Conservation (phyloP, 2,797 vertebrate species). For the Tokudaia tokunoshimensis region DNA sequence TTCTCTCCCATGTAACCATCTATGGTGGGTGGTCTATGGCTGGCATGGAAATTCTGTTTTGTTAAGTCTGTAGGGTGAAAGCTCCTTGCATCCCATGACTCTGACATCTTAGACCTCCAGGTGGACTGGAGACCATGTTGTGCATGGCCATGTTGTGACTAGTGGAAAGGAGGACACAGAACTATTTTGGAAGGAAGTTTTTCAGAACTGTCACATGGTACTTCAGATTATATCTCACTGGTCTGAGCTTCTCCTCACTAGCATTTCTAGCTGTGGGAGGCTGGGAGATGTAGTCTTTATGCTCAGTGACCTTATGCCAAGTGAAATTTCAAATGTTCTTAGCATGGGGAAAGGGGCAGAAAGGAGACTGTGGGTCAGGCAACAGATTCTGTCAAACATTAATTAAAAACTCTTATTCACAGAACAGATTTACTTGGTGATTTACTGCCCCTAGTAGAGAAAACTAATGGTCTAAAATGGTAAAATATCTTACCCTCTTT, state of each 20-base stretch:
- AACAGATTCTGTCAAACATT: constrained; percentile 45
- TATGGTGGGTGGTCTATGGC: background rate
- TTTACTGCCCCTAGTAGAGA: constrained; percentile 51
- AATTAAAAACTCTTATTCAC: constrained; percentile 61
- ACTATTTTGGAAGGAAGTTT: background rate
- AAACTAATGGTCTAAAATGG: constrained; percentile 56
- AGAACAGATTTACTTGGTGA: constrained; percentile 51
- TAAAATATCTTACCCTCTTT: constrained; percentile 45
- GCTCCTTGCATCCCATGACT: background rate
- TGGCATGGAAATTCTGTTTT: background rate
- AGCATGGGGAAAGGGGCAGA: background rate
- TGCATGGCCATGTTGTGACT: background rate
- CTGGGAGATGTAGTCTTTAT: constrained; percentile 47
- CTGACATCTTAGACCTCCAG: background rate
- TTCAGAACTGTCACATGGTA: background rate
- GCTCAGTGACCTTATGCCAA: background rate
- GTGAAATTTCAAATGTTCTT: constrained; percentile 28
- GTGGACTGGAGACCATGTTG: background rate
- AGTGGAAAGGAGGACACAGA: background rate
- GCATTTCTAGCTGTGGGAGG: background rate
- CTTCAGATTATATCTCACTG: constrained; percentile 37
- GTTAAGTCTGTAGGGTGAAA: background rate
- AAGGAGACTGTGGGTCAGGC: constrained; percentile 8
- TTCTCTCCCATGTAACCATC: background rate
- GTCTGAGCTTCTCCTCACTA: background rate